Percentiles rank a stretch among this genome's conserved stretches.
Conservation (phyloP, 2,113 vertebrate species). For the Bubo scandiacus region DNA sequence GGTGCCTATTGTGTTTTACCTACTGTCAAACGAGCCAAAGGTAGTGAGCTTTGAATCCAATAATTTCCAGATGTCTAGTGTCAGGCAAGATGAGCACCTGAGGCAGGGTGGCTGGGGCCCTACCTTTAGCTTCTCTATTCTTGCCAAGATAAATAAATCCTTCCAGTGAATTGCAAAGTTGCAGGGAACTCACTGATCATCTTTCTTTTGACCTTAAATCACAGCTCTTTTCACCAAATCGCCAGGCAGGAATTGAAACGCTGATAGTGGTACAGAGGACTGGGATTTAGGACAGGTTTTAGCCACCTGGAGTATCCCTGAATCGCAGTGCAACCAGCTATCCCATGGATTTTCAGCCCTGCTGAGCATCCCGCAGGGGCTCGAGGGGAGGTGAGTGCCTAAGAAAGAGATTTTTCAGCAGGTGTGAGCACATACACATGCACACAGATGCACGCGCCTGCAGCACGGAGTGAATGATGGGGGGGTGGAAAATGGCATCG, state of each 20-base stretch:
- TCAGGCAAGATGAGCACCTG: background rate
- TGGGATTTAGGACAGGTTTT: background rate
- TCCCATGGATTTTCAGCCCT: background rate
- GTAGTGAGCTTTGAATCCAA: background rate
- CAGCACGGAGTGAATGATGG: background rate
- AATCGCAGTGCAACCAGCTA: background rate
- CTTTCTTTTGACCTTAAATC: background rate
- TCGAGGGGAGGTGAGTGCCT: background rate
- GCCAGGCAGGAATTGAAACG: accelerated
- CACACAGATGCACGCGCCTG: background rate
- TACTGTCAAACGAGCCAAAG: background rate
- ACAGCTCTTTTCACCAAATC: background rate
- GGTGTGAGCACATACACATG: background rate
- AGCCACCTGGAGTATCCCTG: background rate
- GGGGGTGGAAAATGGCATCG: background rate
- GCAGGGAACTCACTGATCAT: background rate
- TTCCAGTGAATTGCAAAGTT: background rate
- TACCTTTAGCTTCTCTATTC: background rate
- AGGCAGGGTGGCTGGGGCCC: background rate
- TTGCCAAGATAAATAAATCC: background rate
- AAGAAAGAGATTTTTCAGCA: background rate
- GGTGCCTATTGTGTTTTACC: background rate
- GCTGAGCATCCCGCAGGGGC: background rate
- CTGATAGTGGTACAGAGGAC: no score
- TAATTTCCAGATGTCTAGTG: background rate